A percentile compares a stretch with the other conserved stretches of the same genome.
Evolutionary conservation across 2,888 invertebrate species (phyloP).

Genomic region (Caenorhabditis uteleia): DNA sequence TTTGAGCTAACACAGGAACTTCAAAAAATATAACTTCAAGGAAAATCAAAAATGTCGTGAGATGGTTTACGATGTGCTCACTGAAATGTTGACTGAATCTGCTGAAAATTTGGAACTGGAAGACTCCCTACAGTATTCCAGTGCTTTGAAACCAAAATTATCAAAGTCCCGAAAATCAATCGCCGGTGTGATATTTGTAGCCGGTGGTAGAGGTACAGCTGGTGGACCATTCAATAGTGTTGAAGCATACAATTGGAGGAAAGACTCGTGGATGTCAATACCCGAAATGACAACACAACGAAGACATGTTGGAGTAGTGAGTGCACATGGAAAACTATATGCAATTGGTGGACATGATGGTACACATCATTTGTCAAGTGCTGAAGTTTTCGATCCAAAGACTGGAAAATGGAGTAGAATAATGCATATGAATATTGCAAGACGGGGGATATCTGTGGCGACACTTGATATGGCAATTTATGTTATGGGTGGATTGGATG

Average conservation of each 20-base stretch:
- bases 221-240: constrained; percentile 72
- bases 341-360: constrained; percentile 74
- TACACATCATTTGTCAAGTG: constrained; percentile 71
- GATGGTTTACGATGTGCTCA: constrained; percentile 71
- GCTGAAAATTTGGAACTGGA: constrained; percentile 1
- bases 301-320: constrained; percentile 73
- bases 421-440: constrained; percentile 54
- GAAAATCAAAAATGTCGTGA: constrained; percentile 69
- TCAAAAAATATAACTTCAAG: background rate
- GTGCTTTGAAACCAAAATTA: too few species aligned
- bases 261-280: constrained; percentile 72
- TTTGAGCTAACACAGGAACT: background rate
- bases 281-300: constrained; percentile 71
- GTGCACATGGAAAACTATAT: constrained; percentile 70
- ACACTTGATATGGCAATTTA: constrained; percentile 72
- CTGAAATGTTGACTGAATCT: constrained; percentile 25
- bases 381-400: constrained; percentile 66
- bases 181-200: constrained; percentile 73
- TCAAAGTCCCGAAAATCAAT: constrained; percentile 71
- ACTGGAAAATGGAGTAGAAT: constrained; percentile 34
- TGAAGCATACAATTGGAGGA: constrained; percentile 72
- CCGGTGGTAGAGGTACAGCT: constrained; percentile 73
- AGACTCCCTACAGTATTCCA: too few species aligned
- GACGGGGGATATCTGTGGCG: constrained; percentile 72
- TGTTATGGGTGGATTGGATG: constrained; percentile 73